Evolutionary conservation across 2,797 vertebrate species (phyloP).

Genomic region (Trachurus trachurus): DNA sequence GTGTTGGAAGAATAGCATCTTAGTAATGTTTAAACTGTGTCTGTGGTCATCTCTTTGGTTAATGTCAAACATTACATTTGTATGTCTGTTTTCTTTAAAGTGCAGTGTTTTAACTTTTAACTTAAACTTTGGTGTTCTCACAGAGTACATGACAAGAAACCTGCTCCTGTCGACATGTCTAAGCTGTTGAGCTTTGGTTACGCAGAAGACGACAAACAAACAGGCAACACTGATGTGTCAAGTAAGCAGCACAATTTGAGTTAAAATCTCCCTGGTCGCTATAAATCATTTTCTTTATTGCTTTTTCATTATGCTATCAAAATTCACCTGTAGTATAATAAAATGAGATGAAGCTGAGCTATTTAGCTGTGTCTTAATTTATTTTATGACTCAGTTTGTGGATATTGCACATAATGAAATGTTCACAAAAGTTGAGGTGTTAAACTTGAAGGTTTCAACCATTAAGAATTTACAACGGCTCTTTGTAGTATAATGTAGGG

Average conservation of each 20-base stretch:
- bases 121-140: slow-evolving; percentile 17
- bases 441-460: slow-evolving; percentile 22
- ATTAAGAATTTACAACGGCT: slow-evolving; percentile 29
- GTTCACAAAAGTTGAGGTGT: slow-evolving; percentile 15
- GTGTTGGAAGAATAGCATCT: slow-evolving; percentile 27
- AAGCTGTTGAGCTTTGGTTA: slow-evolving; percentile 86
- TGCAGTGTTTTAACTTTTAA: background rate
- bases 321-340: slow-evolving; percentile 15
- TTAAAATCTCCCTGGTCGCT: background rate
- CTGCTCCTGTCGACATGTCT: slow-evolving; percentile 80
- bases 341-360: slow-evolving; percentile 38
- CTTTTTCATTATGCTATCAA: slow-evolving; percentile 34
- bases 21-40: slow-evolving; percentile 47
- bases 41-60: background rate
- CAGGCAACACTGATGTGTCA: slow-evolving; percentile 42
- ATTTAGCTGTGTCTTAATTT: slow-evolving; percentile 27
- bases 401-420: slow-evolving; percentile 21
- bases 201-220: slow-evolving; percentile 60
- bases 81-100: background rate
- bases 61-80: background rate
- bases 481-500: slow-evolving; percentile 18
- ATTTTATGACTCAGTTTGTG: slow-evolving; percentile 35
- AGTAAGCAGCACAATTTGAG: slow-evolving; percentile 59
- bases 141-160: slow-evolving; percentile 79
- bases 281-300: slow-evolving; percentile 17